phyloP scores from a whole-genome alignment of 92 coral and sea anemone genomes.

The Virgularia gustaviana region DNA sequence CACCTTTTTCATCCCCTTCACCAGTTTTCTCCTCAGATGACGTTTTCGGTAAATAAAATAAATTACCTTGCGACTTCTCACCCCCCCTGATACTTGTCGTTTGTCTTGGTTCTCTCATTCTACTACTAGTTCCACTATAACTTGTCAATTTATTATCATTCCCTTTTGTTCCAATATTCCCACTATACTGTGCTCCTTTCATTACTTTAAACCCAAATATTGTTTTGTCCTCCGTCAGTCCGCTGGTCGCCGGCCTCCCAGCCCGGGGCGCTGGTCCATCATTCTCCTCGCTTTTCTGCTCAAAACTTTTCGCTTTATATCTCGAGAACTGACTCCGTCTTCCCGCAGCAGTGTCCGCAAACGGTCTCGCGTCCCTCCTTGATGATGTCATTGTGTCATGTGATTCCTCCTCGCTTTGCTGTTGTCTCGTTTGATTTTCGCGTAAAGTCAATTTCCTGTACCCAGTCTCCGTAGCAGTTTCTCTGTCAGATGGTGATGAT shows the following conservation, averaged over 20 bases:
- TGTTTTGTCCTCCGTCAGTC: constrained; percentile 19
- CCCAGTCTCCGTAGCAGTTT: not conserved
- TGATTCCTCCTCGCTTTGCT: not conserved
- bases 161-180: not conserved
- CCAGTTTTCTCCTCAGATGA: not conserved
- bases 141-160: not conserved
- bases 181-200: constrained; percentile 2
- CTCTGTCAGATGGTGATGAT: not conserved
- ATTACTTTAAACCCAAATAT: constrained; percentile 23
- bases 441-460: constrained; percentile 1
- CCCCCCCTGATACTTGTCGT: not conserved
- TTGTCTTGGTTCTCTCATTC: constrained; percentile 2
- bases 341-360: not conserved
- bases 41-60: constrained; percentile 15
- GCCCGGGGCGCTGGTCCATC: not conserved
- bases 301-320: not conserved
- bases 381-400: not conserved
- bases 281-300: too few relatives aligned
- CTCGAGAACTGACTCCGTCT: not conserved
- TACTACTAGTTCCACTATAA: constrained; percentile 15
- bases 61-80: not conserved
- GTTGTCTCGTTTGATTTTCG: constrained; percentile 11
- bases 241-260: not conserved
- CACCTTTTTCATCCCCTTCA: not conserved
- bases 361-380: not conserved